Evolutionary conservation across 2,888 invertebrate genomes (phyloP).

Genomic region (Phortica okadai): DNA sequence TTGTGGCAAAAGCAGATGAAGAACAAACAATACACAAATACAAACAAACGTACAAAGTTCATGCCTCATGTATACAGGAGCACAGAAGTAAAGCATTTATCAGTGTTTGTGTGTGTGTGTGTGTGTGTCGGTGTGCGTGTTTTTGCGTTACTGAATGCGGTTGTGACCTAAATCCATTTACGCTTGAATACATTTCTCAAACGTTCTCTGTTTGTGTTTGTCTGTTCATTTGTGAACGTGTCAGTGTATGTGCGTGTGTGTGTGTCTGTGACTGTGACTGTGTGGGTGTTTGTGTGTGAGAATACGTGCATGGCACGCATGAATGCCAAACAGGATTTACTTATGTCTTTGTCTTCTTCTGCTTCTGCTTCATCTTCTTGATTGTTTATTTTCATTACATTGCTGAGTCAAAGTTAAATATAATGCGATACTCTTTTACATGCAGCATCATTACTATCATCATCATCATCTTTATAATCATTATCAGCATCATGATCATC

Average conservation of each 20-base stretch:
- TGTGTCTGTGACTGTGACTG: not conserved
- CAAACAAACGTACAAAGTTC: too few relatives aligned
- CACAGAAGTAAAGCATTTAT: not conserved
- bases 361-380: not conserved
- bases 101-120: constrained; percentile 36
- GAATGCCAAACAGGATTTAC: not conserved
- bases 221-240: not conserved
- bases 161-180: constrained; percentile 65
- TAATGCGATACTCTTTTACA: constrained; percentile 7
- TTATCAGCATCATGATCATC: not conserved
- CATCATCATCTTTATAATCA: not conserved
- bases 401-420: not conserved
- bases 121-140: constrained; percentile 19
- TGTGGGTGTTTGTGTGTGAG: not conserved
- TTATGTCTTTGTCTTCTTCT: not conserved
- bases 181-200: constrained; percentile 54
- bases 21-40: not conserved
- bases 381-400: too few relatives aligned
- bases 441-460: not conserved
- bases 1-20: not conserved
- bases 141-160: constrained; percentile 41
- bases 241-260: not conserved
- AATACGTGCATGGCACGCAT: not conserved
- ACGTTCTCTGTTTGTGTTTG: constrained; percentile 39
- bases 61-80: too few relatives aligned